Base-by-base conservation (phyloP, 2,797 vertebrate species). In the Tangara arthus region DNA sequence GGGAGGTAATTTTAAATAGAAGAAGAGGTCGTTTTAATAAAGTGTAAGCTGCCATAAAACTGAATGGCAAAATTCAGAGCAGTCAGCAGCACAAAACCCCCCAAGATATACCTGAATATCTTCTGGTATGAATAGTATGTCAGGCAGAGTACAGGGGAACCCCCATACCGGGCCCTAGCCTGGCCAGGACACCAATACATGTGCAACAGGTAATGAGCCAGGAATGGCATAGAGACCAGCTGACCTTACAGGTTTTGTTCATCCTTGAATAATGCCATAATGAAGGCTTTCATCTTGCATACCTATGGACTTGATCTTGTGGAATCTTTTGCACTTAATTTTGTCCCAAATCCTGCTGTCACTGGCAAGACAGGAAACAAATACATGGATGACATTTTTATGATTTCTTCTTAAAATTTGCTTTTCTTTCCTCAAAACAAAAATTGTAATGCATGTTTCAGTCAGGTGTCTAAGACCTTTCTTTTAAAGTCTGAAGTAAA, bases 381-480 rank as follows among this genome's bases (percentile, higher is more conserved):
- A 61, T 64, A 22, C 8, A 5, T 19, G 11, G 42, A 50, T 91
- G 27, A 39, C 20, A 9, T 57, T 87, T 82, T 76, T 27, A 34
- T 61, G 3, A 50, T 82, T 79, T 85, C 50, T 94, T 94, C 71
- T 59, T 20, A 30, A 82, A 86, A 91, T 89, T 65, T 56, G 53
- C 41, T 69, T 18, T 11, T 41, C 17, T 28, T 15, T 24, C 23
- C 32, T 46, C 44, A 32, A 86, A 41, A 44, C 78, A 87, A 94
- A 72, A 68, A 81, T 72, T 91, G 15, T 49, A 90, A 37, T 13
- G 70, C 0, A 0, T 86, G 44, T 83, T 96, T 91, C 69, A 60
- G 60, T 93, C 72, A 66, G 79, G 57, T 23, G 44, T 93, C 78
- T 68, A 50, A 93, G 82, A 41, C 46, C 60, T 97, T 90, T 39